A percentile compares a stretch with the other conserved stretches of the same genome.
These are phyloP conservation scores for Nematopogon swammerdamellus DNA, from an alignment of 2,888 invertebrate species.

Conservation along the genomic window DNA sequence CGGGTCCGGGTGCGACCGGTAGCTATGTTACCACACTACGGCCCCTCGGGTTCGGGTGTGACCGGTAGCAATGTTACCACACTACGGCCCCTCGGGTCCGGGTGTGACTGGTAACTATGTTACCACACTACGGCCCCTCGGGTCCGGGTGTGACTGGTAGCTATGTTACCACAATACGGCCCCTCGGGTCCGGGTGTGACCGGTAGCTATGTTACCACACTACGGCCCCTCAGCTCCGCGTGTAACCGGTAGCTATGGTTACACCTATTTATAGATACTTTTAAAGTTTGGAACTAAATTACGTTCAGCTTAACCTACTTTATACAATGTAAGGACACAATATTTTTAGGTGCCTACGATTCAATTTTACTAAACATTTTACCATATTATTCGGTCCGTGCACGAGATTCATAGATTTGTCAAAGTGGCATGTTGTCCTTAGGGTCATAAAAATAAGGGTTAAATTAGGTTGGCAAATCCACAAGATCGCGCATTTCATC, in stretches of 20 bases:
- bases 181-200: too few species aligned
- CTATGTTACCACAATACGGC: background rate
- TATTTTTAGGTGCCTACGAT: too few species aligned
- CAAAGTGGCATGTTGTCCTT: too few species aligned
- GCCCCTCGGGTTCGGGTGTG: background rate
- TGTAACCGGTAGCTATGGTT: background rate
- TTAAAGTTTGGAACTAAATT: background rate
- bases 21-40: background rate
- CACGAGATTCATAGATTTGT: too few species aligned
- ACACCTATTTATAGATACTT: background rate
- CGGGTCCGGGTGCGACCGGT: background rate
- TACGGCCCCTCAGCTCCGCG: background rate
- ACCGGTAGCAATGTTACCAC: background rate
- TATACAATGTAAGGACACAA: slow-evolving; percentile 29
- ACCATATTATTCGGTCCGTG: too few species aligned
- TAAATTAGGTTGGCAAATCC: too few species aligned
- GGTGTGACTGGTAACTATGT: background rate
- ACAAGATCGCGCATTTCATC: too few species aligned
- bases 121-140: background rate
- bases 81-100: background rate
- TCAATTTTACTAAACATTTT: too few species aligned
- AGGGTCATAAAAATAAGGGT: too few species aligned
- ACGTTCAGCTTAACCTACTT: slow-evolving; percentile 37
- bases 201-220: background rate
- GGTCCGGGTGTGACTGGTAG: background rate